These are phyloP conservation scores for Spilarctia lutea DNA, from an alignment of 2,888 invertebrate genomes.

Conservation along the genomic window DNA sequence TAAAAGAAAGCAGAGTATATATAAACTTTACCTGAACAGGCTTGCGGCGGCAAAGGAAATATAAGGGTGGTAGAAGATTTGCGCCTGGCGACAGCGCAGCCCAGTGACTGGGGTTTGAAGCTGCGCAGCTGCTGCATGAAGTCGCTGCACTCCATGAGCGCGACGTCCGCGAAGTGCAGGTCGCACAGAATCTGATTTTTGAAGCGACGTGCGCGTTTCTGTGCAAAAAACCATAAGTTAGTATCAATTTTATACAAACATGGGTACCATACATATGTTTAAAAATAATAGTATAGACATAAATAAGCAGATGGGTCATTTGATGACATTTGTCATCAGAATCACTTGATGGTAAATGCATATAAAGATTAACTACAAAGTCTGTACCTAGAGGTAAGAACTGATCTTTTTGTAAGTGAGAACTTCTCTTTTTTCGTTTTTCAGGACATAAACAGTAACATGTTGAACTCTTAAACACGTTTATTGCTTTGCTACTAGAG, in stretches of 20 bases:
- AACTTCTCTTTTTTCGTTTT: too few species aligned
- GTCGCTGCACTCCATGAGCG: conserved; percentile 98
- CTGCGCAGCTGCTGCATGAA: conserved; percentile 98
- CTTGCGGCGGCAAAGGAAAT: conserved; percentile 97
- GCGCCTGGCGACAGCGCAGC: conserved; percentile 97
- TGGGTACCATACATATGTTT: background rate
- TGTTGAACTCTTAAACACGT: too few species aligned
- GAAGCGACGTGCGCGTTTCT: conserved; percentile 89
- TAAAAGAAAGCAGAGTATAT: background rate
- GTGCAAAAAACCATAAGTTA: conserved; percentile 17
- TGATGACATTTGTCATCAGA: background rate
- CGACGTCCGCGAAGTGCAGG: conserved; percentile 98
- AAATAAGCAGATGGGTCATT: background rate
- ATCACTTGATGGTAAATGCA: too few species aligned
- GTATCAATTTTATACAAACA: background rate
- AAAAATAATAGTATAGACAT: too few species aligned
- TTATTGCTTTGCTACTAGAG: too few species aligned
- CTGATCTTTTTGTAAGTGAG: too few species aligned
- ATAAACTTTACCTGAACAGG: conserved; percentile 92
- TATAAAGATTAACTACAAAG: too few species aligned
- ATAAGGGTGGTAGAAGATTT: conserved; percentile 97
- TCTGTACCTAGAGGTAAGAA: too few species aligned
- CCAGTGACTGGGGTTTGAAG: conserved; percentile 98
- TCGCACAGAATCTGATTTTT: conserved; percentile 98
- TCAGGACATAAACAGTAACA: too few species aligned